phyloP scores from a whole-genome alignment of 2,888 invertebrate genomes.

The Oxycera nigricornis region DNA sequence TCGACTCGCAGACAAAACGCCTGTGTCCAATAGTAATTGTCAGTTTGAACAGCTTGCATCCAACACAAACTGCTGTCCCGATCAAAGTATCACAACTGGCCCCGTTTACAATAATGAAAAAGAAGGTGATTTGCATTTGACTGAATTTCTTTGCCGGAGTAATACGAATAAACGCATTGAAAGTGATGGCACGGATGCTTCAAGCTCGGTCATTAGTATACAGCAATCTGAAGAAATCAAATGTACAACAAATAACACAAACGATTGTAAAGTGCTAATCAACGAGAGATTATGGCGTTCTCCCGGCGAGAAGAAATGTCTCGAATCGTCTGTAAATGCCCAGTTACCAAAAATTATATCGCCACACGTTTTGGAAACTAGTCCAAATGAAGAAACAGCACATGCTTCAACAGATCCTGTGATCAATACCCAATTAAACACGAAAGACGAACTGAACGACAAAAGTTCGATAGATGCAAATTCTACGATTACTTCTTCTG shows the following conservation, averaged over 20 bases:
- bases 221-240: not conserved
- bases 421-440: too few relatives aligned
- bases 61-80: not conserved
- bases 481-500: not conserved
- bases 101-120: too few relatives aligned
- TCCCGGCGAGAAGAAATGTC: constrained; percentile 50
- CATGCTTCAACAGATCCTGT: not conserved
- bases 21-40: not conserved
- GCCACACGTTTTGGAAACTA: too few relatives aligned
- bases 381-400: not conserved
- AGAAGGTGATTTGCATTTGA: too few relatives aligned
- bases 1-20: not conserved
- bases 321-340: not conserved
- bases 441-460: too few relatives aligned
- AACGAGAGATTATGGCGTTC: constrained; percentile 48
- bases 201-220: not conserved
- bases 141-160: too few relatives aligned
- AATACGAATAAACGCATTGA: not conserved
- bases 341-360: not conserved
- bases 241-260: not conserved
- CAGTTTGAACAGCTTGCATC: not conserved
- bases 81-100: too few relatives aligned
- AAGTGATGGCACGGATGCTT: not conserved
- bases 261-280: not conserved
- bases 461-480: too few relatives aligned